Evolutionary conservation across 2,888 invertebrate species (phyloP), one percentile per base, ranked within the genome.

Genomic region (Yponomeuta malinellus): DNA sequence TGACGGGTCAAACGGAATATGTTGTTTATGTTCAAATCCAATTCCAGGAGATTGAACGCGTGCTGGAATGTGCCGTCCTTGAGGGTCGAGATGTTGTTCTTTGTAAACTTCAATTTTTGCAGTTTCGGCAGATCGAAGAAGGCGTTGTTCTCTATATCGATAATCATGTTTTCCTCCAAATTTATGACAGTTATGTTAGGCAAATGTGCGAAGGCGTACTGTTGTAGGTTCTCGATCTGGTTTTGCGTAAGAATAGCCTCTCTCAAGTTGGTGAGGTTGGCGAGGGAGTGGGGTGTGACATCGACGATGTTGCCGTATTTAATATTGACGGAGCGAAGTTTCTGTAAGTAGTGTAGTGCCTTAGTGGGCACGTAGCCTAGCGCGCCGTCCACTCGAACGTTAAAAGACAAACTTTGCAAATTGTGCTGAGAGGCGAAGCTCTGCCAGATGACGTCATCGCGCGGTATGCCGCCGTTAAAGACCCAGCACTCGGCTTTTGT

Each of bases 51-150:
- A 78, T 96, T 95, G 71, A 94, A 93, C 81, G 96, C 91, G 75
- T 95, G 94, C 76, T 93, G 93, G 79, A 96, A 97, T 33, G 98
- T 96, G 74, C 96, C 96, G 74, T 97, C 97, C 77, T 97, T 97
- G 74, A 98, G 93, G 59, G 94, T 93, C 73, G 96, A 95, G 76
- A 99, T 94, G 81, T 96, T 96, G 88, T 99, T 99, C 81, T 96
- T 95, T 77, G 97, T 96, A 70, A 99, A 93, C 74, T 95, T 95
- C 64, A 99, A 93, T 74, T 95, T 95, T 77, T 94, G 94, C 74
- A 96, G 87, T 71, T 93, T 93, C 0, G 96, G 96, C 71, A 97
- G 83, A 81, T 96, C 95, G 68, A 94, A 93, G 83, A 97, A 97
- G 1, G 95, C 95, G 77, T 95, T 94, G 70, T 94, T 93, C 77